A percentile compares a stretch with the other conserved stretches of the same genome.
Evolutionary conservation across 1,140 invertebrate genomes (phyloP).

Genomic region (Macrotrachela quadricornifera): DNA sequence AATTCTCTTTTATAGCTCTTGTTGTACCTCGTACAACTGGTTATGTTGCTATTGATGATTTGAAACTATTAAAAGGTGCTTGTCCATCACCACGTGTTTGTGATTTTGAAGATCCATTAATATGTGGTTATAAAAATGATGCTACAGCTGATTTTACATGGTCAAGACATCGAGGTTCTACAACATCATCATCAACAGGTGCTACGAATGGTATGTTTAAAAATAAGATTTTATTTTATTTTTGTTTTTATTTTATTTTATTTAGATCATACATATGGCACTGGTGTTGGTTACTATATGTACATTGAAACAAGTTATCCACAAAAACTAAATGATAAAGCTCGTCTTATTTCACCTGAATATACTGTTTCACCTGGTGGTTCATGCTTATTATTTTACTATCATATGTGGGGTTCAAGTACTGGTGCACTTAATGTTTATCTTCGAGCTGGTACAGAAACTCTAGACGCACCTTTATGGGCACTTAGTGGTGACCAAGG

Average conservation of each 20-base stretch:
- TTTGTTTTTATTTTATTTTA: too few species aligned
- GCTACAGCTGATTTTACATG: constrained; percentile 51
- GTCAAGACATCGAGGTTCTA: constrained; percentile 40
- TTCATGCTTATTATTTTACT: constrained; percentile 14
- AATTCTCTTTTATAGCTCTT: too few species aligned
- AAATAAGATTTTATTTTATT: too few species aligned
- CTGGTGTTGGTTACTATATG: constrained; percentile 4
- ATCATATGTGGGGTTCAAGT: constrained; percentile 16
- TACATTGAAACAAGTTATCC: background rate
- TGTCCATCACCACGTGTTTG: constrained; percentile 28
- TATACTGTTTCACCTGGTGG: background rate
- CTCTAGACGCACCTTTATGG: constrained; percentile 16
- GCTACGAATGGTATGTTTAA: constrained; percentile 35
- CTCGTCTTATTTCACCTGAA: constrained; percentile 11
- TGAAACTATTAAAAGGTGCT: background rate
- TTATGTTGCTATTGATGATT: constrained; percentile 8
- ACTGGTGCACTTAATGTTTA: constrained; percentile 20
- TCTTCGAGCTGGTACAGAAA: constrained; percentile 12
- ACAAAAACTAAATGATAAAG: constrained; percentile 12
- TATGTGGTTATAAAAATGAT: constrained; percentile 53
- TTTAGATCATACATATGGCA: constrained; percentile 8
- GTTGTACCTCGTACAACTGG: background rate
- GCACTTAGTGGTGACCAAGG: constrained; percentile 17
- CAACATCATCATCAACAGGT: constrained; percentile 41
- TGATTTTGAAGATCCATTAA: constrained; percentile 43